These are phyloP conservation scores for Andricus curvator DNA, from an alignment of 2,888 invertebrate genomes.

Conservation along the genomic window DNA sequence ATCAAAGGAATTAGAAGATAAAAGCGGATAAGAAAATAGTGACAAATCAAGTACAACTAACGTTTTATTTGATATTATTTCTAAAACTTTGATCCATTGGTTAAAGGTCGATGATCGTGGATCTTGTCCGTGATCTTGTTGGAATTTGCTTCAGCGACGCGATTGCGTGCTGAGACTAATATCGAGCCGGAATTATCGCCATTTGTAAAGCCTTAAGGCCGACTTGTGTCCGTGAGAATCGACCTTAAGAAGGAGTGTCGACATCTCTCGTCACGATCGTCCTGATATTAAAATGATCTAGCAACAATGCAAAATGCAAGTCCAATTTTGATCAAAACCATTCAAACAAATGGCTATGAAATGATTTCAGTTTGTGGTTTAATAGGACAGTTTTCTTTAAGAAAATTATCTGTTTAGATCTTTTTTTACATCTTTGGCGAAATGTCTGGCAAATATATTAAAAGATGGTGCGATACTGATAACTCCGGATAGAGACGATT, in stretches of 20 bases:
- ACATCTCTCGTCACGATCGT: constrained; percentile 48
- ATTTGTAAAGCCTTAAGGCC: constrained; percentile 56
- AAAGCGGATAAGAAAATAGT: background rate
- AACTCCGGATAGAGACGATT: constrained; percentile 32
- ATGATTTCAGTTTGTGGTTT: too few species aligned
- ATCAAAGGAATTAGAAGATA: background rate
- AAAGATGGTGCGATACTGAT: constrained; percentile 5
- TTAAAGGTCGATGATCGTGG: constrained; percentile 47
- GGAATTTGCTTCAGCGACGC: constrained; percentile 53
- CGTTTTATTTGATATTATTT: background rate
- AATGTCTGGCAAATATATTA: background rate
- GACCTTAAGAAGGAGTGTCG: constrained; percentile 57
- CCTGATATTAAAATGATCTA: constrained; percentile 16
- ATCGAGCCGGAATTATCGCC: constrained; percentile 50
- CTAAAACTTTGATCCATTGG: constrained; percentile 14
- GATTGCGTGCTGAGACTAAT: constrained; percentile 43
- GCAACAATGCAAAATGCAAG: constrained; percentile 13
- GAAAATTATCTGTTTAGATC: too few species aligned
- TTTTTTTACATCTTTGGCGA: background rate
- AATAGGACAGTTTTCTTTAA: too few species aligned
- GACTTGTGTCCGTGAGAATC: constrained; percentile 59
- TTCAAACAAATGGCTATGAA: background rate
- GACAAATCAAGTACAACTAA: background rate
- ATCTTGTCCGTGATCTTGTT: constrained; percentile 59
- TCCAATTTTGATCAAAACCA: constrained; percentile 41